phyloP scores from a whole-genome alignment of 2,888 invertebrate genomes.

The Malthinus flaveolus region DNA sequence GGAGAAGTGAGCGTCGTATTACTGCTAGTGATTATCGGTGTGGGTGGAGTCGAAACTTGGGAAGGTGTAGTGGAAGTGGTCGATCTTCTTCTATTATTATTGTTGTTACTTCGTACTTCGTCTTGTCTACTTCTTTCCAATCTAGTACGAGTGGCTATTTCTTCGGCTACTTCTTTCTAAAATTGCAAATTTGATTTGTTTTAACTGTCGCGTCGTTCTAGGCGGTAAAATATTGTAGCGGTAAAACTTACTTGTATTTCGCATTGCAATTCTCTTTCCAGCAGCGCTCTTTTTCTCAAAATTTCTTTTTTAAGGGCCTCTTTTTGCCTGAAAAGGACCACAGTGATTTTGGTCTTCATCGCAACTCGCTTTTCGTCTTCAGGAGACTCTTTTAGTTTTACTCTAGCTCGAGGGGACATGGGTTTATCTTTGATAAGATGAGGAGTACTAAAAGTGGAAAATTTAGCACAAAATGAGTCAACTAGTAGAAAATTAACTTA shows the following conservation, averaged over 20 bases:
- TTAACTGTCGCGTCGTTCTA: too few relatives aligned
- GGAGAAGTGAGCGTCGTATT: conserved; percentile 11
- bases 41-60: conserved; percentile 28
- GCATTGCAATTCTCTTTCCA: conserved; percentile 86
- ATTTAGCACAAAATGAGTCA: background rate
- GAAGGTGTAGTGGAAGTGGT: conserved; percentile 52
- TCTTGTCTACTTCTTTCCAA: conserved; percentile 68
- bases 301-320: conserved; percentile 93
- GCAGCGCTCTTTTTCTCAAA: conserved; percentile 82
- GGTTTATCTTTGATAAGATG: conserved; percentile 42
- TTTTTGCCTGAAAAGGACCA: conserved; percentile 83
- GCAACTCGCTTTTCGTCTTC: conserved; percentile 61
- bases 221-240: conserved; percentile 29
- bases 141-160: conserved; percentile 71
- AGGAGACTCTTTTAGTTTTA: conserved; percentile 51
- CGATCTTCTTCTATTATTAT: conserved; percentile 54
- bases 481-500: conserved; percentile 38
- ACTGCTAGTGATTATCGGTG: background rate
- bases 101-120: conserved; percentile 62
- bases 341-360: conserved; percentile 67
- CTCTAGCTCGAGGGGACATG: conserved; percentile 46
- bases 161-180: conserved; percentile 75
- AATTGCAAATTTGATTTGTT: too few relatives aligned
- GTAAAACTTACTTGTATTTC: conserved; percentile 73
- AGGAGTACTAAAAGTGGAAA: conserved; percentile 12